Conservation (phyloP, 2,797 vertebrate genomes). For the Mormyrops attenuatus region DNA sequence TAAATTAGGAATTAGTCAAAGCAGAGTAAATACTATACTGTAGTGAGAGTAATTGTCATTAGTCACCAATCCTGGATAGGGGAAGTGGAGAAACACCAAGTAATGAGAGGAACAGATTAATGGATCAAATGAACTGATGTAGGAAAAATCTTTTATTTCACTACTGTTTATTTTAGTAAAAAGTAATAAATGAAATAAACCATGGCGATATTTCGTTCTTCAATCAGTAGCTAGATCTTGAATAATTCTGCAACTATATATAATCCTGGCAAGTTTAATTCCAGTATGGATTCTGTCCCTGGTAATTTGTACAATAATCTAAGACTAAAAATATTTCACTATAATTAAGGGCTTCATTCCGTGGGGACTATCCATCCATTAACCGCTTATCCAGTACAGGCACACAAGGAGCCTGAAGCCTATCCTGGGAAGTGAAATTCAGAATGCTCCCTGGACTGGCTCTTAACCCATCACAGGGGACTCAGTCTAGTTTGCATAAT, state of each 20-base stretch:
- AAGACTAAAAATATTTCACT: slow-evolving; percentile 1
- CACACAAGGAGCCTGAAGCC: background rate
- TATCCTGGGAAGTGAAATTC: background rate
- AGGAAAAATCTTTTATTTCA: background rate
- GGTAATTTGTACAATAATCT: slow-evolving; percentile 2
- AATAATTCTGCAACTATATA: background rate
- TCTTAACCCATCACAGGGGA: background rate
- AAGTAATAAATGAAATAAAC: background rate
- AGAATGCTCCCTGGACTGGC: background rate
- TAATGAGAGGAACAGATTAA: background rate
- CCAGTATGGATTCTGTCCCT: background rate
- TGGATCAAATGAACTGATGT: background rate
- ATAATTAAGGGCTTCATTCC: background rate
- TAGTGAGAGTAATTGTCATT: background rate
- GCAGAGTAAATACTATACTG: background rate
- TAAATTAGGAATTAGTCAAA: background rate
- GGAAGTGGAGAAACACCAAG: background rate
- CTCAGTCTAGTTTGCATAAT: background rate
- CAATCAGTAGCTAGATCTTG: background rate
- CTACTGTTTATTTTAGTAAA: background rate
- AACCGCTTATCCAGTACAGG: background rate
- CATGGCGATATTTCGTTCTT: background rate
- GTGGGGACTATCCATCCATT: background rate
- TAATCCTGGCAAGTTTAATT: background rate
- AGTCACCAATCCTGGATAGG: background rate